Evolutionary conservation across 2,113 vertebrate species (phyloP), one percentile per base, ranked within the genome.

Genomic region (Dermatemys mawii): DNA sequence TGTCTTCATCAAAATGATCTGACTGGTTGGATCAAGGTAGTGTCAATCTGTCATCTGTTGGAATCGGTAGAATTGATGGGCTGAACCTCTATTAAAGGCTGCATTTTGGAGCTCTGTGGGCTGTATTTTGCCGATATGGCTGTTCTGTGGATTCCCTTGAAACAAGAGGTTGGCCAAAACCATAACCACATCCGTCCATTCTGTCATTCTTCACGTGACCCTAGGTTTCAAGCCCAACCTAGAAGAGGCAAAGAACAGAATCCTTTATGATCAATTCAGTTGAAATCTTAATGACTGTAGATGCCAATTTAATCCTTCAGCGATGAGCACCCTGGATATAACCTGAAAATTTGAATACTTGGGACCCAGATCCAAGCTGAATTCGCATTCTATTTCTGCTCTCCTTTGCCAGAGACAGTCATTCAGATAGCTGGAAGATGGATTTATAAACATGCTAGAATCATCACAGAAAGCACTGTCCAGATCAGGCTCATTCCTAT

Each of bases 161-260:
- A 0, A 1, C 29, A 49, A 24, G 2, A 0, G 27, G 44, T 44
- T 63, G 89, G 54, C 54, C 49, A 11, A 55, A 46, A 46, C 54
- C 16, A 81, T 41, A 6, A 76, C 0, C 0, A 0, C 35, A 41
- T n/a, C 0, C 8, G 1, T 0, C 1, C 19, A 53, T n/a, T 51
- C 49, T 46, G 82, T 79, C 50, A 24, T 83, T 50, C 38, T 4
- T 22, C 8, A 0, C 0, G 1, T 10, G 70, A 32, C 44, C 16
- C n/a, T 35, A 48, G 6, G 41, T 7, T 27, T 6, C 0, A 17
- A 78, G 38, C 53, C 76, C 2, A 3, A 2, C 14, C 26, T 12
- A 11, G 29, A 10, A 49, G 29, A 0, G 2, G 22, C 41, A 5
- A 49, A 81, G 57, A 76, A 16, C 60, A 2, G 41, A 29, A 0